Base-by-base conservation (phyloP, 35 echinoderm and acorn worm genomes). In the Lytechinus pictus region DNA sequence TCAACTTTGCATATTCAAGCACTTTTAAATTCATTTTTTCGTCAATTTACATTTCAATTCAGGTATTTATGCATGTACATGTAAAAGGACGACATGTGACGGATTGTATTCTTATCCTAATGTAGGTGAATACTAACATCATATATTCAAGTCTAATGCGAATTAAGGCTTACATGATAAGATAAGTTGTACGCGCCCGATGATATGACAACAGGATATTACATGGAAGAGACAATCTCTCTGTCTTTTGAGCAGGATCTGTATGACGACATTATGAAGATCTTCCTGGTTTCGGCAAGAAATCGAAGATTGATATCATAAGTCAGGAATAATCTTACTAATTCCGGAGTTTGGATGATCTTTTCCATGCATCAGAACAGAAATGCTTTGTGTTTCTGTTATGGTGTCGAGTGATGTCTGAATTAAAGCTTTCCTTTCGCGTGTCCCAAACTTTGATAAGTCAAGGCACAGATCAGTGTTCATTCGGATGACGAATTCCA, bases 371-470 rank as follows among this genome's bases (percentile, higher is more conserved):
- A 13, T 71, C 19, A 71, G 16, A 13, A 21, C 56, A 71, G 11
- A 21, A 71, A 24, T 71, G 16, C 61, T 71, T 71, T 71, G 61
- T 71, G 11, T 71, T 71, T 71, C 61, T 71, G 61, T 71, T 21
- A 21, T 21, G 61, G 61, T 21, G 14, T 71, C 61, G 14, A 71
- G 61, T 71, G 61, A 71, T 71, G 61, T 21, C 13, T 21, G 14
- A 71, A 71, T 71, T 71, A 71, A 71, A 71, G 61, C 61, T 71
- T 71, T 71, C 61, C 61, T 71, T 71, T 71, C 61, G 61, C 24
- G 61, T 71, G 2, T 21, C 61, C 61, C 61, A 0, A 44, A 71
- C 2, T 71, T 24, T 71, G 19, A 71, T 16, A 24, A 71, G 13
- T 12, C 13, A 24, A 71, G 61, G 24, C 61, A 71, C 6, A 71